These are phyloP conservation scores for Melipona bicolor DNA, from an alignment of 2,888 invertebrate genomes.

Conservation along the genomic window DNA sequence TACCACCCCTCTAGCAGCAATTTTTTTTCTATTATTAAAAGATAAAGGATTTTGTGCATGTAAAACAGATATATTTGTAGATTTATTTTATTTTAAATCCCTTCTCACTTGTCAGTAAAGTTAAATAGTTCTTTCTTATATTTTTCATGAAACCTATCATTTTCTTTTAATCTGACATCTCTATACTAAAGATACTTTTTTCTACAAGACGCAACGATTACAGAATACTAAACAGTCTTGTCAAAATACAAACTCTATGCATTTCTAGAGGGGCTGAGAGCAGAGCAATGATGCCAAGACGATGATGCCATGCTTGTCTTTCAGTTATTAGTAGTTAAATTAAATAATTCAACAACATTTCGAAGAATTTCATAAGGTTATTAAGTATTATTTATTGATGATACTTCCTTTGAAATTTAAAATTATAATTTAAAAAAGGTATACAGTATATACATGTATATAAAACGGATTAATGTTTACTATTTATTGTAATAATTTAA, in stretches of 20 bases:
- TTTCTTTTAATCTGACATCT: constrained; percentile 47
- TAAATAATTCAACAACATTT: background rate
- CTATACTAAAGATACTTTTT: constrained; percentile 40
- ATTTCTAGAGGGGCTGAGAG: constrained; percentile 63
- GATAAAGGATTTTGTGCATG: background rate
- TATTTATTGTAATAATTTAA: background rate
- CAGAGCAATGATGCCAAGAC: constrained; percentile 65
- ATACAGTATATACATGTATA: background rate
- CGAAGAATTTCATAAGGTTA: background rate
- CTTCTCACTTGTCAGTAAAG: constrained; percentile 58
- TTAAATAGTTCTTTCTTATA: constrained; percentile 16
- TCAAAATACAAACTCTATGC: constrained; percentile 46
- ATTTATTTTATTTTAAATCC: constrained; percentile 23
- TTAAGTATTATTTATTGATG: background rate
- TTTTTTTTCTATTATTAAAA: constrained; percentile 5
- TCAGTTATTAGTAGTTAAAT: constrained; percentile 10
- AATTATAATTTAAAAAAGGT: background rate
- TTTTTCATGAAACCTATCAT: constrained; percentile 39
- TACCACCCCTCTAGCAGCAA: constrained; percentile 59
- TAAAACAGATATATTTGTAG: background rate
- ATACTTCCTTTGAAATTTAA: background rate
- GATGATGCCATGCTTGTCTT: constrained; percentile 60
- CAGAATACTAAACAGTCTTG: constrained; percentile 37
- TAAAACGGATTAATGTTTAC: background rate
- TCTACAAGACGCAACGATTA: constrained; percentile 43